Percentiles rank a stretch among this genome's conserved stretches.
Evolutionary conservation across 1,140 invertebrate genomes (phyloP).

Genomic region (Dysdera silvatica): DNA sequence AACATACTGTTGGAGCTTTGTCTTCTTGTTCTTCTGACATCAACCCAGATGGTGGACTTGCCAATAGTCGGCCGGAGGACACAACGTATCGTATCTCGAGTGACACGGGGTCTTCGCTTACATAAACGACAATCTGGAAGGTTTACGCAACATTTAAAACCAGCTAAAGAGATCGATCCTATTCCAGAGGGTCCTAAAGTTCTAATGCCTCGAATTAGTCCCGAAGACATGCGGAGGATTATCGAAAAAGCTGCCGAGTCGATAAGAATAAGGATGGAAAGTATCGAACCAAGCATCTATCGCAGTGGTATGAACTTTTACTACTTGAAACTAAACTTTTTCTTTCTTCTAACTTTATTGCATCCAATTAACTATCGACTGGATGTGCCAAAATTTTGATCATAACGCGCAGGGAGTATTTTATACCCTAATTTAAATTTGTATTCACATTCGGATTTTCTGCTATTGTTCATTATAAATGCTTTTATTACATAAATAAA

Average conservation of each 20-base stretch:
- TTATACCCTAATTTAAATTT: too few relatives aligned
- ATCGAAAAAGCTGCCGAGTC: conserved; percentile 23
- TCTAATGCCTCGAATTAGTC: conserved; percentile 41
- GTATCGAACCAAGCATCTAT: conserved; percentile 30
- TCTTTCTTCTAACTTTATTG: too few relatives aligned
- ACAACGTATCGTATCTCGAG: conserved; percentile 25
- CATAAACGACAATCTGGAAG: conserved; percentile 25
- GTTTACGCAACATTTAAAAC: conserved; percentile 35
- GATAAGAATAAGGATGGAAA: conserved; percentile 23
- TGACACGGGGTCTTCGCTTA: conserved; percentile 11
- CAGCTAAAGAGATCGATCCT: conserved; percentile 35
- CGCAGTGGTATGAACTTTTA: conserved; percentile 22
- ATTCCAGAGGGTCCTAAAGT: conserved; percentile 36
- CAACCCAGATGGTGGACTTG: conserved; percentile 25
- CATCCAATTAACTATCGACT: too few relatives aligned
- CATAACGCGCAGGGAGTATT: too few relatives aligned
- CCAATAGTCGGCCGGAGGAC: conserved; percentile 23
- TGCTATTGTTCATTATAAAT: too few relatives aligned
- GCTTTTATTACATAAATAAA: too few relatives aligned
- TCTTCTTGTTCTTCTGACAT: conserved; percentile 19
- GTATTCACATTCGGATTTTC: too few relatives aligned
- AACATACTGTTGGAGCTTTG: conserved; percentile 21
- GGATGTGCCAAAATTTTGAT: too few relatives aligned
- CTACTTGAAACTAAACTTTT: background rate
- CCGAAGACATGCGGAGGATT: conserved; percentile 38